phyloP scores from a whole-genome alignment of 2,797 vertebrate genomes.

The Aphelocoma californica region DNA sequence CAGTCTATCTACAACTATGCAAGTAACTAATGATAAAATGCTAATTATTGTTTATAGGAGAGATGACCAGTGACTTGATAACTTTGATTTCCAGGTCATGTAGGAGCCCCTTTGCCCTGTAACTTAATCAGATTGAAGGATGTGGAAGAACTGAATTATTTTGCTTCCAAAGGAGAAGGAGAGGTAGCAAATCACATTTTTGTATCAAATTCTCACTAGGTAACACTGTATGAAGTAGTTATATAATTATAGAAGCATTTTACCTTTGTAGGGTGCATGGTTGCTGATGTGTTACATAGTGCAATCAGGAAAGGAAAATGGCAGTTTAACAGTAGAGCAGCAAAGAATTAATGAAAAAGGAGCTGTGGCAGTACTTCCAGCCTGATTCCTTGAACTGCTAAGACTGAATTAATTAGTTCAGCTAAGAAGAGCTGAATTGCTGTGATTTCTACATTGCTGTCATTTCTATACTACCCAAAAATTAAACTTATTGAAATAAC shows the following conservation, averaged over 20 bases:
- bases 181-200: conserved; percentile 80
- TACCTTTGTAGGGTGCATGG: not conserved
- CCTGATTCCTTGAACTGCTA: not conserved
- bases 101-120: conserved; percentile 94
- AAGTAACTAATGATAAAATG: not conserved
- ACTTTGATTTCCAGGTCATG: conserved; percentile 85
- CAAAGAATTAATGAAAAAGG: not conserved
- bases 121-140: conserved; percentile 94
- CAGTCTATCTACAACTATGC: not conserved
- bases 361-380: not conserved
- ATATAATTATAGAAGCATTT: not conserved
- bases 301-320: not conserved
- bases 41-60: not conserved
- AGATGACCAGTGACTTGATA: conserved; percentile 16
- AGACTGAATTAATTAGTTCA: not conserved
- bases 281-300: not conserved
- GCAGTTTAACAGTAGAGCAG: not conserved
- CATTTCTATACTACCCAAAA: not conserved
- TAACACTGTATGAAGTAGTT: not conserved
- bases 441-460: not conserved
- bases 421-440: not conserved
- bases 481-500: not conserved
- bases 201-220: not conserved
- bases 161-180: conserved; percentile 92
- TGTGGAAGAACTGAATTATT: conserved; percentile 96